A percentile compares a stretch with the other conserved stretches of the same genome.
Conservation (phyloP, 2,113 vertebrate genomes). For the Gavialis gangeticus region DNA sequence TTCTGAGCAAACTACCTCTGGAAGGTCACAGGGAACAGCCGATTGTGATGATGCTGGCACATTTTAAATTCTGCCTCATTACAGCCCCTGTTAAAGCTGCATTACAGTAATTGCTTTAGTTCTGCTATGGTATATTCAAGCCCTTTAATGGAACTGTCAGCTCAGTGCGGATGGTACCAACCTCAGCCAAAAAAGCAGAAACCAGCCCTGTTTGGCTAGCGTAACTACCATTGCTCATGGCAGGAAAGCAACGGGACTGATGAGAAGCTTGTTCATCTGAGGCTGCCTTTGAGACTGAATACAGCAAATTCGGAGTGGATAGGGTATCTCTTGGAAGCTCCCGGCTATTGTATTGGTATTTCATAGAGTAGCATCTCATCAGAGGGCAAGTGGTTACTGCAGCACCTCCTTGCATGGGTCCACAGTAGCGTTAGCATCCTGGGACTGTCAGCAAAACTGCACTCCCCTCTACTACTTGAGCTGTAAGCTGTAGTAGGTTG, state of each 20-base stretch:
- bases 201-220: not conserved
- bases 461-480: not conserved
- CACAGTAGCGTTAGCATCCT: not conserved
- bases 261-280: not conserved
- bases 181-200: conserved; percentile 37
- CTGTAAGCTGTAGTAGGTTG: not conserved
- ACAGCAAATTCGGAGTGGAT: not conserved
- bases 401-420: not conserved
- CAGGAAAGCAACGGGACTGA: not conserved
- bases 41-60: conserved; percentile 73
- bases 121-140: conserved; percentile 79
- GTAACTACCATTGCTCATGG: not conserved
- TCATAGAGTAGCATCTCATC: not conserved
- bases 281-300: not conserved
- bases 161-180: conserved; percentile 59
- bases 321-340: not conserved
- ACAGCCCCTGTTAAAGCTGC: conserved; percentile 77
- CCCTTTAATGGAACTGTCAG: conserved; percentile 77
- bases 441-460: not conserved
- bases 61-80: conserved; percentile 82
- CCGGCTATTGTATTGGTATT: not conserved
- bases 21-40: conserved; percentile 74
- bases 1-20: conserved; percentile 38
- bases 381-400: not conserved
- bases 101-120: conserved; percentile 86